A percentile compares a stretch with the other conserved stretches of the same genome.
Evolutionary conservation across 2,888 invertebrate genomes (phyloP).

Genomic region (Acanthopleura granulata): DNA sequence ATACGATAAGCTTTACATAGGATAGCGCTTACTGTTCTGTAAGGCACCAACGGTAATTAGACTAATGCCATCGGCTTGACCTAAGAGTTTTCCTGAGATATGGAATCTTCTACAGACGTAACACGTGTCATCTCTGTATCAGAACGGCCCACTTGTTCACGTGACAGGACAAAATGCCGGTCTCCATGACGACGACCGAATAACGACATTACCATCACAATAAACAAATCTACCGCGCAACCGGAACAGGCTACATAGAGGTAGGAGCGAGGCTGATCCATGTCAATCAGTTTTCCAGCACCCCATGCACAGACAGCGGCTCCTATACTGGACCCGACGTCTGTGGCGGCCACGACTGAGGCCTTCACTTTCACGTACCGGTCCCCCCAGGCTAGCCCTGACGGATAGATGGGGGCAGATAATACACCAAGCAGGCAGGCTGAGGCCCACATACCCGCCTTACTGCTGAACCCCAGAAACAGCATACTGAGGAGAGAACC

Average conservation of each 20-base stretch:
- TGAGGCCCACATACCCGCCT: not conserved
- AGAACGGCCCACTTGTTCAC: no score
- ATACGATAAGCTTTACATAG: no score
- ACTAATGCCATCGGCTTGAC: no score
- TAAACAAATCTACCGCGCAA: no score
- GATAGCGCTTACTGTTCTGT: no score
- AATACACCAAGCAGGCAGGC: not conserved
- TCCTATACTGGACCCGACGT: not conserved
- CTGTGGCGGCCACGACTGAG: not conserved
- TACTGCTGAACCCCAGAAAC: not conserved
- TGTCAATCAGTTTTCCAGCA: not conserved
- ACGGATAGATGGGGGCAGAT: not conserved
- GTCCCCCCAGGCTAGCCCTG: slow-evolving; percentile 8
- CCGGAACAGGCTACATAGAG: not conserved
- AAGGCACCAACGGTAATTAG: no score
- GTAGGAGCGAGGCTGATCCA: not conserved
- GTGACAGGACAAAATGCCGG: no score
- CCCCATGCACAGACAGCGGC: not conserved
- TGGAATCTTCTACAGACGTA: no score
- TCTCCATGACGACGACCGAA: no score
- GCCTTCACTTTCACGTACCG: not conserved
- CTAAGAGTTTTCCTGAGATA: no score
- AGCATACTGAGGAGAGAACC: not conserved
- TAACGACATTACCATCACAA: no score
- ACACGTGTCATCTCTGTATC: no score